phyloP scores from a whole-genome alignment of 2,113 vertebrate species.

The Pungitius pungitius region DNA sequence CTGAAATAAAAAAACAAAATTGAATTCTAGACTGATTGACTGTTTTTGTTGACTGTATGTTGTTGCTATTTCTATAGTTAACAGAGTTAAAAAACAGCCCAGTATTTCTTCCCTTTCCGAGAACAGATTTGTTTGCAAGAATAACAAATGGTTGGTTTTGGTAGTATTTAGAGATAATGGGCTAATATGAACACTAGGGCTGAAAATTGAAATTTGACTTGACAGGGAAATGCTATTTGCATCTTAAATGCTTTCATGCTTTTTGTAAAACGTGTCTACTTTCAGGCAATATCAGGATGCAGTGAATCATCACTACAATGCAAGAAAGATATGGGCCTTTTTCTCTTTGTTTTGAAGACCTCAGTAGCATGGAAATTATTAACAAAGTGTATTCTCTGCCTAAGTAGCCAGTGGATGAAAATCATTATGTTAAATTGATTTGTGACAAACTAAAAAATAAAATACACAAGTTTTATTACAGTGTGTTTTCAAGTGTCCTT shows the following conservation, averaged over 20 bases:
- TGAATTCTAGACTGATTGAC: background rate
- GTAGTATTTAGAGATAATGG: background rate
- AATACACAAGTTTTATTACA: background rate
- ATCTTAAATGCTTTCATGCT: no score
- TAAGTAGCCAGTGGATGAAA: background rate
- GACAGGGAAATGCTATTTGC: no score
- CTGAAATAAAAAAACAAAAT: background rate
- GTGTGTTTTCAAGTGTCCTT: background rate
- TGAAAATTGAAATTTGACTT: background rate
- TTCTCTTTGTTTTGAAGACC: background rate
- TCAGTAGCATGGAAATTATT: constrained; percentile 23
- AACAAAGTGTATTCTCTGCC: background rate
- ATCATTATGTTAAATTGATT: background rate
- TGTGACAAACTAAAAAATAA: constrained; percentile 20
- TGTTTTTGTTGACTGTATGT: background rate
- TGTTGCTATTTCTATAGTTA: background rate
- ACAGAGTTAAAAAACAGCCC: background rate
- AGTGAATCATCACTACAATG: background rate
- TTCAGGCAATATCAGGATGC: constrained; percentile 2
- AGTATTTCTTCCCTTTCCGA: background rate
- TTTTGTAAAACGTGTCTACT: constrained; percentile 16
- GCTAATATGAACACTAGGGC: background rate
- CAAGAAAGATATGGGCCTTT: constrained; percentile 15
- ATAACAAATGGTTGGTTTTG: background rate
- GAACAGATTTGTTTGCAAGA: background rate